Conservation (phyloP, 2,113 vertebrate species). For the Bostrychus sinensis region DNA sequence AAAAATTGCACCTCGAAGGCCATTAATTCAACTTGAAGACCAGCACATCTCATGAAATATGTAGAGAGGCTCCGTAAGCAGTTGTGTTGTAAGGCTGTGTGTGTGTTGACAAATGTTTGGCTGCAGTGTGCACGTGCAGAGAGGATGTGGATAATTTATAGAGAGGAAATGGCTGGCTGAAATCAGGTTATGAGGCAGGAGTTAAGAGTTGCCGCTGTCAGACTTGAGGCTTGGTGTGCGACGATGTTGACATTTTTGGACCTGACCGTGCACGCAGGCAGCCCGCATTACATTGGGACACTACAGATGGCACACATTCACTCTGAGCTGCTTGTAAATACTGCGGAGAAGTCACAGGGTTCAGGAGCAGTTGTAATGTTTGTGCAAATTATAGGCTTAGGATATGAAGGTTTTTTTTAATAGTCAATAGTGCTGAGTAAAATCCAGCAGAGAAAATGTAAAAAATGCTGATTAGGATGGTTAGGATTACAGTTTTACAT, state of each 20-base stretch:
- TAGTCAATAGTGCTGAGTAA: too few species aligned
- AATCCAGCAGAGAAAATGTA: too few species aligned
- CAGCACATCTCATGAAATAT: conserved; percentile 60
- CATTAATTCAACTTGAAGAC: conserved; percentile 33
- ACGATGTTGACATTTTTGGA: conserved; percentile 9
- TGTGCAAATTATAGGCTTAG: too few species aligned
- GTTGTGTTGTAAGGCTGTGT: conserved; percentile 18
- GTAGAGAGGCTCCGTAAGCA: conserved; percentile 36
- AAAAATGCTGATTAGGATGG: too few species aligned
- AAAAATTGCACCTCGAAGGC: conserved; percentile 17
- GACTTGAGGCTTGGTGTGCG: not conserved
- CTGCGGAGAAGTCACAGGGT: too few species aligned
- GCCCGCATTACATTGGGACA: conserved; percentile 6
- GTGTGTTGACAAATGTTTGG: not conserved
- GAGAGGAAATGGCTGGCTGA: conserved; percentile 23
- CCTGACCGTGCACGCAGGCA: conserved; percentile 7
- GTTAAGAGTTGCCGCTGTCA: conserved; percentile 11
- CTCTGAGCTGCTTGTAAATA: not conserved
- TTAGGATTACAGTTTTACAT: too few species aligned
- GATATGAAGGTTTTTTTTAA: too few species aligned
- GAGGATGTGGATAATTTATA: conserved; percentile 43
- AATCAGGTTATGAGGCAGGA: conserved; percentile 1
- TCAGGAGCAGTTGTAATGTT: too few species aligned
- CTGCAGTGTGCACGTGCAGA: conserved; percentile 25
- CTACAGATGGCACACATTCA: not conserved